Base-by-base conservation (phyloP, 2,113 vertebrate species). In the Agelaius tricolor region DNA sequence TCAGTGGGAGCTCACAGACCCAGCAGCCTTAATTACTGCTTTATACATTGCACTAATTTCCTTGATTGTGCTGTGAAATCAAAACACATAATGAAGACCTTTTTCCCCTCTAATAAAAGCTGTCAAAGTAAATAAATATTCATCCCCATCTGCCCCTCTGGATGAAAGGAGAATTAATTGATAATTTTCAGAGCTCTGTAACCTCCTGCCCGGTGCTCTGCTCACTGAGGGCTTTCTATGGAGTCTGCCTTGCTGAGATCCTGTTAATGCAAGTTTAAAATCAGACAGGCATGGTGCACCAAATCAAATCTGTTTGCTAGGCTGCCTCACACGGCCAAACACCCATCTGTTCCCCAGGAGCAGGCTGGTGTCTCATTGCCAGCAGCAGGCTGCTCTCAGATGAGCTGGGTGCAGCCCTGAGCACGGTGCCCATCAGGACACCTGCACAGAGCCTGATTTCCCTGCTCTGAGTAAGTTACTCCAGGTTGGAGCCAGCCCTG, bases 71-170 rank as follows among this genome's bases (percentile, higher is more conserved):
- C 79, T 75, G 55, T 47, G 67, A 93, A 97, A 97, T 95, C 91
- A 92, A 94, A 97, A 94, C 74, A 93, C 80, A 35, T 80, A n/a
- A 92, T 69, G 39, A 93, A 93, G 94, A 95, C 74, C 79, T 91
- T 92, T 89, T 44, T 7, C 74, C 55, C 39, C 63, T 57, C 67
- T 49, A 46, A 80, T 84, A 90, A 95, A 97, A 96, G 46, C 75
- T 93, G 92, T 96, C 75, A 58, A 94, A 96, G 93, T 93, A 96
- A 97, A 97, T 93, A 97, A 98, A 97, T 97, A 97, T 97, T 97
- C 96, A 97, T 95, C 84, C 75, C 86, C 97, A 96, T 91, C 96
- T 97, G 97, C 84, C 97, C 92, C 83, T 95, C 57, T 83, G 93
- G 96, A 95, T 41, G 80, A 91, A 52, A 30, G 63, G 39, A 85